phyloP scores from a whole-genome alignment of 2,888 invertebrate species.

The Cryptus viduatorius region DNA sequence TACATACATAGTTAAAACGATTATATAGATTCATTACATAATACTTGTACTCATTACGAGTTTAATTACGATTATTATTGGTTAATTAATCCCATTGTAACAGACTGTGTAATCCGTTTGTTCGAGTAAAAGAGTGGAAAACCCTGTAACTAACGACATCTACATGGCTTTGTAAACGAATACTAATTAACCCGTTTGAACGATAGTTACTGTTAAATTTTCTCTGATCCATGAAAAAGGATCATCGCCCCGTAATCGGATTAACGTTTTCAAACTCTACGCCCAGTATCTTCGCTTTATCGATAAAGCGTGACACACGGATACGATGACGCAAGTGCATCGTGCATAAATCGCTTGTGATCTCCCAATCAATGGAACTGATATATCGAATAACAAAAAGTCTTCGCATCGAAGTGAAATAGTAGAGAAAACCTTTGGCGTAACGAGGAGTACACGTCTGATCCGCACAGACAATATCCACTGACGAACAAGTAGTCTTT shows the following conservation, averaged over 20 bases:
- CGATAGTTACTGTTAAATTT: background rate
- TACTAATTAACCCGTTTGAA: background rate
- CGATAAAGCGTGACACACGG: too few species aligned
- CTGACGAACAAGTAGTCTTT: too few species aligned
- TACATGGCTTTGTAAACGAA: background rate
- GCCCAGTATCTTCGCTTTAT: background rate
- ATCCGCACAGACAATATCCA: too few species aligned
- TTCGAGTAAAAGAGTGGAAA: background rate
- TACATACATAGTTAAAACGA: background rate
- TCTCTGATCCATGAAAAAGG: background rate
- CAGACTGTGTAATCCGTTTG: background rate
- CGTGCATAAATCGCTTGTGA: too few species aligned
- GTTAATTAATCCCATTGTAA: slow-evolving; percentile 17
- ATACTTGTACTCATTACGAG: background rate
- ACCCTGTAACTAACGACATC: background rate
- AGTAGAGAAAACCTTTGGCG: too few species aligned
- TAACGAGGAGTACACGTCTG: too few species aligned
- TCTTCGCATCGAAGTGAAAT: too few species aligned
- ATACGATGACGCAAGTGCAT: too few species aligned
- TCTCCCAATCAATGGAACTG: too few species aligned
- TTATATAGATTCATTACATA: background rate
- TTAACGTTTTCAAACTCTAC: background rate
- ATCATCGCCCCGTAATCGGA: background rate
- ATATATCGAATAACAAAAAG: too few species aligned
- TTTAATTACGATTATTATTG: background rate